Conservation (phyloP, 1,140 invertebrate species). For the Pogonognathellus flavescens region DNA sequence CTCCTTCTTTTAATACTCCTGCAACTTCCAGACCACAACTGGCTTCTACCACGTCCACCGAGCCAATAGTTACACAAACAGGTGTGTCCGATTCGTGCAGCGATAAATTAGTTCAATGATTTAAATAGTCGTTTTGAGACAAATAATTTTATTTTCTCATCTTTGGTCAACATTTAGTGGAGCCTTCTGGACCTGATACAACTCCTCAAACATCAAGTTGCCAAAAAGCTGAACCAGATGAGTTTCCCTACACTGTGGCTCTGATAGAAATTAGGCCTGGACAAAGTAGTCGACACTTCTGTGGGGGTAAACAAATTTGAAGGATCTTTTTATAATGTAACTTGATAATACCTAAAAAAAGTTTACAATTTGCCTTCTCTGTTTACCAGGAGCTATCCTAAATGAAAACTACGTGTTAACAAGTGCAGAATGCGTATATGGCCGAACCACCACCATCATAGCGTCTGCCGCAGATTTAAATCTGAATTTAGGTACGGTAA, state of each 20-base stretch:
- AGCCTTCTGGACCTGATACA: neutral
- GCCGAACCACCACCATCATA: neutral
- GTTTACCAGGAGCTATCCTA: neutral
- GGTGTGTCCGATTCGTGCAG: too few relatives aligned
- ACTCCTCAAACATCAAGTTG: neutral
- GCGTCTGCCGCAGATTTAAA: neutral
- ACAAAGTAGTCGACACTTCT: neutral
- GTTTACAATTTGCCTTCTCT: too few relatives aligned
- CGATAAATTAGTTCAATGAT: too few relatives aligned
- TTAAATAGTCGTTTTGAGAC: too few relatives aligned
- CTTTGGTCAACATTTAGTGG: too few relatives aligned
- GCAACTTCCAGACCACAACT: neutral
- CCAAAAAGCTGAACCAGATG: neutral
- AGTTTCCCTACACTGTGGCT: neutral
- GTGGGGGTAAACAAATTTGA: constrained; percentile 6
- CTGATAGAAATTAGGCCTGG: constrained; percentile 1
- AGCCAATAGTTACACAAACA: too few relatives aligned
- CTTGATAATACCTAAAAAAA: too few relatives aligned
- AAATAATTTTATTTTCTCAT: too few relatives aligned
- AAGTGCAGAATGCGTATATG: neutral
- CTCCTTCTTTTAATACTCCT: too few relatives aligned
- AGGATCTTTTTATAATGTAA: too few relatives aligned
- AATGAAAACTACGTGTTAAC: neutral
- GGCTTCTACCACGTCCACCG: neutral
- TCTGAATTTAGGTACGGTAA: constrained; percentile 3